Percentiles rank a stretch among this genome's conserved stretches.
Evolutionary conservation across 2,888 invertebrate species (phyloP).

Genomic region (Drosophila pegasa): DNA sequence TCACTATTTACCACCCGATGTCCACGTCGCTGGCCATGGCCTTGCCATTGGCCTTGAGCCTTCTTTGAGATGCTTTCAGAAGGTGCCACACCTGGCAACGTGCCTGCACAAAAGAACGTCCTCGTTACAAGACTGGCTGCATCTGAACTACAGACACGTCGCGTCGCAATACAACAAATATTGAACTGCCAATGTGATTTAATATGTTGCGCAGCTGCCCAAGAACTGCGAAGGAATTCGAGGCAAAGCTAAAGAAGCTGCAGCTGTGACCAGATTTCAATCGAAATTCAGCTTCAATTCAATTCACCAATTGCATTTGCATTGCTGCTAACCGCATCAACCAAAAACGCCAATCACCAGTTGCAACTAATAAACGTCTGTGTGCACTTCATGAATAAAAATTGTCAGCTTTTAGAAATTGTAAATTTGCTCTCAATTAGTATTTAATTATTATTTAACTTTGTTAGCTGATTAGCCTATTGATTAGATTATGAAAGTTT

Average conservation of each 20-base stretch:
- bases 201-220: slow-evolving; percentile 1
- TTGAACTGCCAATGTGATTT: slow-evolving; percentile 20
- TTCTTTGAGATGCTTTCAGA: neutral
- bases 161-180: slow-evolving; percentile 17
- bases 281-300: neutral
- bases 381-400: slow-evolving; percentile 3
- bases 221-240: slow-evolving; percentile 15
- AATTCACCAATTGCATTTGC: slow-evolving; percentile 29
- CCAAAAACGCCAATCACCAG: slow-evolving; percentile 28
- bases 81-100: neutral
- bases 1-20: slow-evolving; percentile 3
- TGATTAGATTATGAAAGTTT: neutral
- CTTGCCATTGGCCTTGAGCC: neutral
- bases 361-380: slow-evolving; percentile 25
- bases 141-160: slow-evolving; percentile 7
- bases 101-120: neutral
- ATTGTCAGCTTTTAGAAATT: slow-evolving; percentile 7
- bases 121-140: slow-evolving; percentile 25
- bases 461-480: neutral
- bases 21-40: neutral
- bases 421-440: slow-evolving; percentile 2
- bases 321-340: neutral
- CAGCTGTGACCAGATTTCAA: slow-evolving; percentile 13
- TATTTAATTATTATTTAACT: slow-evolving; percentile 5
- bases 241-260: slow-evolving; percentile 12